phyloP scores from a whole-genome alignment of 2,113 vertebrate genomes.

The Ciconia maguari region DNA sequence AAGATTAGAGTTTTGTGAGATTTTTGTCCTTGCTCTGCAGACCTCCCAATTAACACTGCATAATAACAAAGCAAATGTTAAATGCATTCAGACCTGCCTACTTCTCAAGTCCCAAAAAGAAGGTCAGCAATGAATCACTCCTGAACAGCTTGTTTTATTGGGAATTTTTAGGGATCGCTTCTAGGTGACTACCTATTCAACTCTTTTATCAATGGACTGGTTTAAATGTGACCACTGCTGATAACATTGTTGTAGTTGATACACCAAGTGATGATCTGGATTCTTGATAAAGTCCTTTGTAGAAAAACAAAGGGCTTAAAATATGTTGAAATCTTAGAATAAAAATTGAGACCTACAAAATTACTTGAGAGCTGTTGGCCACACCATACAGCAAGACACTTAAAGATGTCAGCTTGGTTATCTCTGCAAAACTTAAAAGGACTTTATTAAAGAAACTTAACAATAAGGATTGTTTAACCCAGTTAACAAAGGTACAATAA shows the following conservation, averaged over 20 bases:
- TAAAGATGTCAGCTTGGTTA: background rate
- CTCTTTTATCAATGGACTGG: background rate
- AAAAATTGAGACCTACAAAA: background rate
- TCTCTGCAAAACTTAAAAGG: background rate
- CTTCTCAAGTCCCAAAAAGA: background rate
- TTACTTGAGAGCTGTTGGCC: background rate
- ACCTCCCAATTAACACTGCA: background rate
- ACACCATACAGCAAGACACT: background rate
- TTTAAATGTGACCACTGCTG: background rate
- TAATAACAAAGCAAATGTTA: background rate
- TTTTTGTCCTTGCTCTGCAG: background rate
- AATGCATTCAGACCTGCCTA: background rate
- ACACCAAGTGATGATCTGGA: background rate
- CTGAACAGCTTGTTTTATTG: background rate
- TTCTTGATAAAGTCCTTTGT: background rate
- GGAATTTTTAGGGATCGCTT: background rate
- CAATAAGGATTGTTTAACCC: background rate
- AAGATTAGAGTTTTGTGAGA: background rate
- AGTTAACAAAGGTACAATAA: background rate
- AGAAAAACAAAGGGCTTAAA: background rate
- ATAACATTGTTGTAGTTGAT: background rate
- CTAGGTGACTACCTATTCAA: background rate
- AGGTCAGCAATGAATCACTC: background rate
- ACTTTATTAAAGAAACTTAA: background rate
- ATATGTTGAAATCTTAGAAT: background rate